Conservation (phyloP, 2,888 invertebrate species). For the Hirtodrosophila histrioides region DNA sequence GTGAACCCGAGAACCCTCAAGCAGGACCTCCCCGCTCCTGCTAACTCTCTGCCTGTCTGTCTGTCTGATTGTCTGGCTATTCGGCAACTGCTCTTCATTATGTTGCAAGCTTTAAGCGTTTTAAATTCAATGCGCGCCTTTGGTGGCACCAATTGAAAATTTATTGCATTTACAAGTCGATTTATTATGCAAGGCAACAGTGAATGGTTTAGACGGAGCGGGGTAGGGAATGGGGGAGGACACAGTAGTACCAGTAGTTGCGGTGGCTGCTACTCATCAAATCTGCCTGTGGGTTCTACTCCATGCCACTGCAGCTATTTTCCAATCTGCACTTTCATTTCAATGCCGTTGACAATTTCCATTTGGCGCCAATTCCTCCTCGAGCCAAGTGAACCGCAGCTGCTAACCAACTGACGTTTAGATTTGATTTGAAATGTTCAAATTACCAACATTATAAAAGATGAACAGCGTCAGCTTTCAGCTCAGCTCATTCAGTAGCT, state of each 20-base stretch:
- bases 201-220: conserved; percentile 8
- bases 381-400: conserved; percentile 66
- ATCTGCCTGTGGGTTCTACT: conserved; percentile 58
- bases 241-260: conserved; percentile 15
- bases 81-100: conserved; percentile 63
- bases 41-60: conserved; percentile 7
- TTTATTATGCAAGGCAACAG: conserved; percentile 71
- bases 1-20: not conserved
- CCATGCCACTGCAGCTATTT: conserved; percentile 53
- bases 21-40: conserved; percentile 2
- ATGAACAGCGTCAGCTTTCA: conserved; percentile 61
- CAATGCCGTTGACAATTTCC: conserved; percentile 77
- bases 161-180: conserved; percentile 78
- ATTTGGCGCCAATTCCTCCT: conserved; percentile 52
- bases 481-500: conserved; percentile 17
- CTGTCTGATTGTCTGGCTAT: conserved; percentile 30
- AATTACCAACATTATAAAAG: conserved; percentile 78
- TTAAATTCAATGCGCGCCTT: conserved; percentile 68
- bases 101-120: conserved; percentile 63
- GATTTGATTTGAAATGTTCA: conserved; percentile 79
- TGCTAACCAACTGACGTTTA: conserved; percentile 76
- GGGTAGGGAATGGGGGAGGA: not conserved
- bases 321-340: conserved; percentile 77
- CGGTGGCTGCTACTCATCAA: conserved; percentile 64
- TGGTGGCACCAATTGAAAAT: conserved; percentile 70